These are phyloP conservation scores for Nemapogon koenigi DNA, from an alignment of 2,888 invertebrate genomes.

Conservation along the genomic window DNA sequence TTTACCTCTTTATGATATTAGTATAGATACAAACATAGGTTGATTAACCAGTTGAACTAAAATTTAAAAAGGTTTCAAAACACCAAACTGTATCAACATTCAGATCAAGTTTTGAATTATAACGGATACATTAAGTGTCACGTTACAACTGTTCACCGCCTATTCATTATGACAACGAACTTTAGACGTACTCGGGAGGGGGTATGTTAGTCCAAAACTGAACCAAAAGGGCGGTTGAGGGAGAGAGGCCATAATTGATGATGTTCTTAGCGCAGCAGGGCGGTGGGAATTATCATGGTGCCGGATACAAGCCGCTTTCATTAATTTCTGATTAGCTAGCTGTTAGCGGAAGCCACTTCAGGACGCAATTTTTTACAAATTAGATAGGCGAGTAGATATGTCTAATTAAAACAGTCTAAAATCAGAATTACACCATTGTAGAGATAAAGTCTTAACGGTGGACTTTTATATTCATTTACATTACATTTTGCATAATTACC, in stretches of 20 bases:
- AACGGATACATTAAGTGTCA: conserved; percentile 45
- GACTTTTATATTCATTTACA: too few relatives aligned
- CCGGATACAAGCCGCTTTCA: conserved; percentile 41
- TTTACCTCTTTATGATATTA: too few relatives aligned
- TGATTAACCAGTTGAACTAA: too few relatives aligned
- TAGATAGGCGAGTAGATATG: conserved; percentile 55
- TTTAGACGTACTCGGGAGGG: too few relatives aligned
- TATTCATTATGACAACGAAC: conserved; percentile 9
- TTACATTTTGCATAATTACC: too few relatives aligned
- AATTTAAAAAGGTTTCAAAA: too few relatives aligned
- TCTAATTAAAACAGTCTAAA: too few relatives aligned
- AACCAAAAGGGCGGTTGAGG: conserved; percentile 31
- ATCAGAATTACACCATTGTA: too few relatives aligned
- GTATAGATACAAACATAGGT: too few relatives aligned
- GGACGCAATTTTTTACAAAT: conserved; percentile 51
- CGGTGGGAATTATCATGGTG: conserved; percentile 52
- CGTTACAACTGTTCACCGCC: conserved; percentile 31
- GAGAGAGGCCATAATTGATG: conserved; percentile 59
- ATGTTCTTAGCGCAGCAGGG: conserved; percentile 62
- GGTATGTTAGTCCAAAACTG: conserved; percentile 1
- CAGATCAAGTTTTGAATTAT: too few relatives aligned
- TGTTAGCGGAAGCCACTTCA: conserved; percentile 36
- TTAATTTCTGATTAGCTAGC: conserved; percentile 63
- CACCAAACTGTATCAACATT: too few relatives aligned
- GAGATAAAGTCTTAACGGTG: too few relatives aligned